Evolutionary conservation across 23 tunicate genomes (phyloP), one percentile per base, ranked within the genome.

Genomic region (Halocynthia roretzi): DNA sequence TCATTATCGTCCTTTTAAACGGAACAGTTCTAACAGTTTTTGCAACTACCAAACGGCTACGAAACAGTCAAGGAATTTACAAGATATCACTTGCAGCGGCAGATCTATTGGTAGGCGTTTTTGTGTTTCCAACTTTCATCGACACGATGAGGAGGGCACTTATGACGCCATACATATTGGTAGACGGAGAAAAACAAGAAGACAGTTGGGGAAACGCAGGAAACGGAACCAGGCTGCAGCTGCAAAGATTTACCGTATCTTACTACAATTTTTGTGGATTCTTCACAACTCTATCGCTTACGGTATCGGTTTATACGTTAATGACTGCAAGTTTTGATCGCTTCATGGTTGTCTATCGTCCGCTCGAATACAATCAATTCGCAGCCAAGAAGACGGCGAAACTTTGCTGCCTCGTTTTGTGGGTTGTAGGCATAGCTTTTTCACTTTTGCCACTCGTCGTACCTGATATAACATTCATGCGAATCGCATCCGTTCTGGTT

Each of bases 321-420:
- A 72, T 73, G 10, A 69, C 56, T 7, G 90, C 90, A 15, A 82
- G 90, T 31, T 40, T 85, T 52, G 90, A 85, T 66, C 80, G 90
- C 58, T 64, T 81, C 0, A n/a, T 65, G 22, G 90, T 77, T 8
- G 80, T 85, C n/a, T 74, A 71, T 40, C 57, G 55, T n/a, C 90
- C 90, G 15, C 80, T 81, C 2, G 61, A 56, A 19, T 85, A 80
- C 76, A 65, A 64, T 8, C 65, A 66, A 7, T 61, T 71, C n/a
- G 50, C 50, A 15, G 80, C 80, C 15, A 44, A 53, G 48, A 40
- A 54, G 52, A n/a, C 75, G 10, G 80, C 80, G 12, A 40, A 57
- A 52, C 75, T 10, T 23, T 54, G 71, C 15, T 53, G 22, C 7
- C 54, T 61, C 15, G 40, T 75, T 53, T 44, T 82, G 51, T 82